Evolutionary conservation across 2,888 invertebrate species (phyloP), one percentile per base, ranked within the genome.

Genomic region (Trachelus troglodyta): DNA sequence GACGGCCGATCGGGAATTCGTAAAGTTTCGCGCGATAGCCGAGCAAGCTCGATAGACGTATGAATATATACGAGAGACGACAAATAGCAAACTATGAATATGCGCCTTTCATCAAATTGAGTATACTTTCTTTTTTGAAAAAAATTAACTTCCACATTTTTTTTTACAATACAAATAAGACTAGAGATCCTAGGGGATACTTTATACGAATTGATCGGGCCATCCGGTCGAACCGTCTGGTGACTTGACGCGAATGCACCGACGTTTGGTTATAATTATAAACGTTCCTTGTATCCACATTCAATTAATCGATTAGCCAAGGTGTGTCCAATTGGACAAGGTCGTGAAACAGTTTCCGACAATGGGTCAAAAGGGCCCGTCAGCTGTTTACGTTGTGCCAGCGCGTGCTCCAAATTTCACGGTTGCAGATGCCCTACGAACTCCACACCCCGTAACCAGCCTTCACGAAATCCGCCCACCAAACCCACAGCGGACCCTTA

Each of bases 351-450:
- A 56, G 2, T 56, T 56, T 9, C 40, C 6, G 40, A 56, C 6
- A 56, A 71, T 71, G 33, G 71, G 15, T 71, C 71, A 9, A 33
- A 71, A 33, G 71, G 75, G 77, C 75, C 83, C 81, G 83, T 83
- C 84, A 84, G 84, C 84, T 84, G 84, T 83, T 81, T 79, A 77
- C 81, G 77, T 76, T 79, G 81, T 80, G 81, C 79, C 79, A 79
- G 77, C 82, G 79, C 80, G 79, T 82, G 80, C 76, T 80, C 82
- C 80, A 84, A 85, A 84, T 85, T 85, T 85, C 84, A 85, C 85
- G 85, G 83, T 80, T 82, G 83, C 85, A 85, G 85, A 85, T 85
- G 85, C 83, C 84, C 83, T 56, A 71, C 79, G 75, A 80, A 33
- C 33, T 6, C 15, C 12, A 15, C 15, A 71, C 71, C 71, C 71